A percentile compares a stretch with the other conserved stretches of the same genome.
Evolutionary conservation across 2,797 vertebrate genomes (phyloP).

Genomic region (Tauraco hartlaubi): DNA sequence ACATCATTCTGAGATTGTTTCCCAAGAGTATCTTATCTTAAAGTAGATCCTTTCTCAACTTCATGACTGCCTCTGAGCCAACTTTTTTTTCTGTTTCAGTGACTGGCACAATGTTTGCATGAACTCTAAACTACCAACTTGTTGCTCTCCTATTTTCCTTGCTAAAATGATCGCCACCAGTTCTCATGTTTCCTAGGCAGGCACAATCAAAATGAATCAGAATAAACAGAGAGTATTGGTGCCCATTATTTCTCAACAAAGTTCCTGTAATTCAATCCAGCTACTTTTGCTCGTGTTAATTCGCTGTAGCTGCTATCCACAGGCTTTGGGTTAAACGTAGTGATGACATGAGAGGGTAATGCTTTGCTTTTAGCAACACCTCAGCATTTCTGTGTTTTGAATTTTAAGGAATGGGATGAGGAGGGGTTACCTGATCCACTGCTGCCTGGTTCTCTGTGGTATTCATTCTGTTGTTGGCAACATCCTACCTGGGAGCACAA

Average conservation of each 20-base stretch:
- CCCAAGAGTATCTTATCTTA: background rate
- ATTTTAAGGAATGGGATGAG: background rate
- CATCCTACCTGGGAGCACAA: background rate
- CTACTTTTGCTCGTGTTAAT: background rate
- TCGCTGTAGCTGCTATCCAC: background rate
- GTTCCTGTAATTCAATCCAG: background rate
- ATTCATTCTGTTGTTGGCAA: background rate
- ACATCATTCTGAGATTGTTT: background rate
- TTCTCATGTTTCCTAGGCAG: background rate
- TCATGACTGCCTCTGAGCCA: background rate
- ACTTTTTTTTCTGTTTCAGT: background rate
- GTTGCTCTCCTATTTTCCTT: background rate
- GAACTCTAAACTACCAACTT: background rate
- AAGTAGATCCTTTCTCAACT: background rate
- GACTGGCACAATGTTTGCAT: background rate
- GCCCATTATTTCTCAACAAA: slow-evolving; percentile 2
- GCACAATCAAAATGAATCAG: background rate
- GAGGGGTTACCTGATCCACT: background rate
- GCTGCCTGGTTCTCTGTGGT: background rate
- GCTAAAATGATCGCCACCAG: background rate
- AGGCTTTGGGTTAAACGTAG: background rate
- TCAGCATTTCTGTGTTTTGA: background rate
- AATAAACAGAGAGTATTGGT: background rate
- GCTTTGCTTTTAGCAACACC: background rate
- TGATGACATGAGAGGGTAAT: background rate